phyloP scores from a whole-genome alignment of 2,888 invertebrate genomes.

The Idaea dimidiata region DNA sequence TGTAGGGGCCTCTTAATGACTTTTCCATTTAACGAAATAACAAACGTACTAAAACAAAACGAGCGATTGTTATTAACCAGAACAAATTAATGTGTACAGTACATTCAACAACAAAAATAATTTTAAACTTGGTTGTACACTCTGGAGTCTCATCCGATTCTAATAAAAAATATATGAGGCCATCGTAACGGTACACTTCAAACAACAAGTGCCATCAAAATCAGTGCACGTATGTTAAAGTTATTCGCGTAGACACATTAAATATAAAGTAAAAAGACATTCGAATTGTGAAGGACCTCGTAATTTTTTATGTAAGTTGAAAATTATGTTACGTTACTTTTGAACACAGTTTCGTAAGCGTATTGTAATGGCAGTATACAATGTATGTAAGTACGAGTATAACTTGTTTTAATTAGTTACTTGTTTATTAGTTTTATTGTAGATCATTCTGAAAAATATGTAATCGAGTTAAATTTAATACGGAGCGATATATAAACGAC shows the following conservation, averaged over 20 bases:
- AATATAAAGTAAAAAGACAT: slow-evolving; percentile 1
- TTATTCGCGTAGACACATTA: slow-evolving; percentile 1
- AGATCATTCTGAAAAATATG: neutral
- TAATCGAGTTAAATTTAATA: too few relatives aligned
- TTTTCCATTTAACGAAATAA: slow-evolving; percentile 1
- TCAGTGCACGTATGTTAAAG: neutral
- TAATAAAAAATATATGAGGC: neutral
- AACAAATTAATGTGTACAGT: neutral
- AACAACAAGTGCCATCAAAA: slow-evolving; percentile 1
- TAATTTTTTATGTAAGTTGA: slow-evolving; percentile 1
- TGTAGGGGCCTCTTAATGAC: neutral
- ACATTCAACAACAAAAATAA: neutral
- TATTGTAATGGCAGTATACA: neutral
- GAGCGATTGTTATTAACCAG: neutral
- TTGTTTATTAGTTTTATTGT: neutral
- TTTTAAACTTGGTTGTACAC: neutral
- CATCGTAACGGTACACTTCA: neutral
- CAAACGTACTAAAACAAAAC: neutral
- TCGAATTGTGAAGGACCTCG: slow-evolving; percentile 1
- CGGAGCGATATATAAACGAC: too few relatives aligned
- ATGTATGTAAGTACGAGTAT: neutral
- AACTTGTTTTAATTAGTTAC: neutral
- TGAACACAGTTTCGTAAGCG: neutral
- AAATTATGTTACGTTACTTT: neutral
- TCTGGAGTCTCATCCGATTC: neutral